Evolutionary conservation across 1,140 invertebrate species (phyloP).

Genomic region (Apocrypta bakeri): DNA sequence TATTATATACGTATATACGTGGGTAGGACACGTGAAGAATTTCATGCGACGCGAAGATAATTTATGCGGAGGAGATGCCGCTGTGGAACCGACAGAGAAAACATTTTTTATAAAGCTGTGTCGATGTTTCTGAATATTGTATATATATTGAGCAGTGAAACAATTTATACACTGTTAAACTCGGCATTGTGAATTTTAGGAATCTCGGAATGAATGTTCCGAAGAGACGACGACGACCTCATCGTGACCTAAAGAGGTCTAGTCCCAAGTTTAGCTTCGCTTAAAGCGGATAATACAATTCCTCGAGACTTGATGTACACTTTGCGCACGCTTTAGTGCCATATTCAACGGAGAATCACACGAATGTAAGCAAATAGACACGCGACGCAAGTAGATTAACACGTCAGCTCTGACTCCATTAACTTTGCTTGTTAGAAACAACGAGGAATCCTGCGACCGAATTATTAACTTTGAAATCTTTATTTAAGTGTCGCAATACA

Average conservation of each 20-base stretch:
- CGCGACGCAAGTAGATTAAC: not conserved
- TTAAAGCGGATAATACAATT: constrained; percentile 8
- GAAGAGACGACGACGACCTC: constrained; percentile 6
- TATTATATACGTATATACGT: not conserved
- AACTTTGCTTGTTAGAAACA: not conserved
- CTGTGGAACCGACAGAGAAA: not conserved
- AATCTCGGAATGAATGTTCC: not conserved
- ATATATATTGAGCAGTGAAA: too few species aligned
- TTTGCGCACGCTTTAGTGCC: constrained; percentile 5
- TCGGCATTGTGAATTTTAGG: not conserved
- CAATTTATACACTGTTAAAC: constrained; percentile 27
- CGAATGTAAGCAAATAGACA: not conserved
- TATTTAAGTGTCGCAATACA: not conserved
- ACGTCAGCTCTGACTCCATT: not conserved
- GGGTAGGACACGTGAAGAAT: not conserved
- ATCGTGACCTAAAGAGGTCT: constrained; percentile 27
- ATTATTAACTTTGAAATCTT: not conserved
- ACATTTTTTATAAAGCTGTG: too few species aligned
- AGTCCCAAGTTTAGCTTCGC: not conserved
- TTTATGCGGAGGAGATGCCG: constrained; percentile 23
- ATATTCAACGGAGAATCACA: not conserved
- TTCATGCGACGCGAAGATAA: not conserved
- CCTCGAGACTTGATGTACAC: constrained; percentile 17
- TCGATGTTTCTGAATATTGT: too few species aligned
- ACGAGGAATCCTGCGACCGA: not conserved